A percentile compares a stretch with the other conserved stretches of the same genome.
Evolutionary conservation across 2,113 vertebrate species (phyloP).

Genomic region (Riparia riparia): DNA sequence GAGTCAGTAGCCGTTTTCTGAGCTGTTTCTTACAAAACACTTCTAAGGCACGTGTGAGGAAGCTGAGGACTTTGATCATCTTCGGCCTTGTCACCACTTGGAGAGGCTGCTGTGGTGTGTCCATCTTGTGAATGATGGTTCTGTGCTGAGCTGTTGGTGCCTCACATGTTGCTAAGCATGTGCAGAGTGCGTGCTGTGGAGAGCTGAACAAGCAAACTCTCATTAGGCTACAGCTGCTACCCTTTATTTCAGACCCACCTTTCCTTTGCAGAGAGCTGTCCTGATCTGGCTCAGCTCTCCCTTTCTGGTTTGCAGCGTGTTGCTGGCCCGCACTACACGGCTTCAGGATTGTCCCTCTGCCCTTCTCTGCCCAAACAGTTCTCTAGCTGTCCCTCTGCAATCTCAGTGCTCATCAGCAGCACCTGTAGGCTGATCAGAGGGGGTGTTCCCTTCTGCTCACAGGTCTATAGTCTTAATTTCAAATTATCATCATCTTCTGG

Average conservation of each 20-base stretch:
- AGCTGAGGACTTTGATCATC: background rate
- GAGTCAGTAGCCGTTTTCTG: background rate
- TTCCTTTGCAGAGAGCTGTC: background rate
- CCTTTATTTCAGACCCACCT: background rate
- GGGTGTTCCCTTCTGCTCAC: background rate
- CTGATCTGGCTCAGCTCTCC: background rate
- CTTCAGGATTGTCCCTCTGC: background rate
- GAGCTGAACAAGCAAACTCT: background rate
- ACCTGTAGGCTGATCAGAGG: background rate
- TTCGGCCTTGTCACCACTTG: background rate
- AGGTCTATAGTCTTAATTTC: background rate
- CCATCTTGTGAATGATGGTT: background rate
- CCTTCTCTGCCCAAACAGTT: background rate
- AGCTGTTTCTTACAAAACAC: background rate
- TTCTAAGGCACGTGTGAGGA: background rate
- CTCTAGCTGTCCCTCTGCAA: background rate
- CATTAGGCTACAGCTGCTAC: background rate
- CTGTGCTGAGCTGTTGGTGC: background rate
- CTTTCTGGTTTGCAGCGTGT: fast-evolving
- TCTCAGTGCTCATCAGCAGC: background rate
- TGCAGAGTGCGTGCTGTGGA: background rate
- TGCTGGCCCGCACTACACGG: background rate
- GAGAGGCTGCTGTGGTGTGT: background rate
- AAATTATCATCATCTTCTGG: background rate
- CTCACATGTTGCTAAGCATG: background rate